A percentile compares a stretch with the other conserved stretches of the same genome.
phyloP scores from a whole-genome alignment of 2,113 vertebrate genomes.

The Spheniscus mendiculus region DNA sequence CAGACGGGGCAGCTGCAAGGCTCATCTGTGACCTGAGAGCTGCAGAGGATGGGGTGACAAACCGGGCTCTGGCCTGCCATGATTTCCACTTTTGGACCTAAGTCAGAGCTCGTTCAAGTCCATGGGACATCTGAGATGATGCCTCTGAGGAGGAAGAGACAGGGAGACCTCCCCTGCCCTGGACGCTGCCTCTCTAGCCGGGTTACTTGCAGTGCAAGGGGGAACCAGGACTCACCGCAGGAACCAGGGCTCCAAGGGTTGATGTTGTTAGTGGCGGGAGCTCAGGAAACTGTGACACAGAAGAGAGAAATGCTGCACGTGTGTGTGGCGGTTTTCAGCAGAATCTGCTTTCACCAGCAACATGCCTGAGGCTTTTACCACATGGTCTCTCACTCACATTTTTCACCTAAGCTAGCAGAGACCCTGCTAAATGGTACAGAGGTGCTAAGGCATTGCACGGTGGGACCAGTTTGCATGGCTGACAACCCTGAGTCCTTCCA shows the following conservation, averaged over 20 bases:
- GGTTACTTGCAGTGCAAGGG: not conserved
- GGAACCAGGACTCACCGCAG: not conserved
- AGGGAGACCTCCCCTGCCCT: not conserved
- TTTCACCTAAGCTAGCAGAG: not conserved
- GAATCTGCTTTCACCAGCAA: not conserved
- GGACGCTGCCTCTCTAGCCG: rapidly evolving
- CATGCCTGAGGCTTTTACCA: too few relatives aligned
- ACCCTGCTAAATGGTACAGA: rapidly evolving
- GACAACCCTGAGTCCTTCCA: rapidly evolving
- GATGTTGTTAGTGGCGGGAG: conserved; percentile 67
- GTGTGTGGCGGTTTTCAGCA: rapidly evolving
- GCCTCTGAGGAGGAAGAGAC: not conserved
- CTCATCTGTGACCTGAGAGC: not conserved
- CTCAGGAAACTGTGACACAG: conserved; percentile 59
- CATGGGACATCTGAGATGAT: not conserved
- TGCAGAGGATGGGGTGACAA: not conserved
- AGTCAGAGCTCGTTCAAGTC: not conserved
- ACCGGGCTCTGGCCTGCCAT: rapidly evolving
- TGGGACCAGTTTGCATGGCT: not conserved
- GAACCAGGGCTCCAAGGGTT: conserved; percentile 66
- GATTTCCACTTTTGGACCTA: not conserved
- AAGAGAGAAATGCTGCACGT: not conserved
- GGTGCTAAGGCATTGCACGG: rapidly evolving
- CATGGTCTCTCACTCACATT: rapidly evolving
- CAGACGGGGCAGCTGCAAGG: not conserved